These are phyloP conservation scores for Argyresthia albistria DNA, from an alignment of 2,888 invertebrate species.

Conservation along the genomic window DNA sequence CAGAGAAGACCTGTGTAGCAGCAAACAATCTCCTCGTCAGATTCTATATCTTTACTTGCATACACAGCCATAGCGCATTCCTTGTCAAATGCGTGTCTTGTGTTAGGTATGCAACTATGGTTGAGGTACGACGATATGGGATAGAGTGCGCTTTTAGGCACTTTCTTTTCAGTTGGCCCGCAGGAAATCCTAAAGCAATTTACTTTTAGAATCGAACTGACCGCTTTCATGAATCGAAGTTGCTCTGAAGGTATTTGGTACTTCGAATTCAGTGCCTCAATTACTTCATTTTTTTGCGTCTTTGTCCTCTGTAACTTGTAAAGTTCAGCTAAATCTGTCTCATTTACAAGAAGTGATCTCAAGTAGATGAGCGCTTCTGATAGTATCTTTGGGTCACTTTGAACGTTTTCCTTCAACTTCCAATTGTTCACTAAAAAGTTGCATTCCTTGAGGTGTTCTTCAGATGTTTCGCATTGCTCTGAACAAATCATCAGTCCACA, in stretches of 20 bases:
- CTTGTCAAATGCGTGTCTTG: slow-evolving; percentile 71
- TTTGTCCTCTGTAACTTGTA: slow-evolving; percentile 53
- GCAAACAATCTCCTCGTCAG: slow-evolving; percentile 75
- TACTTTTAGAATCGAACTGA: slow-evolving; percentile 72
- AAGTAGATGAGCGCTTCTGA: slow-evolving; percentile 35
- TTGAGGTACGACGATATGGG: slow-evolving; percentile 77
- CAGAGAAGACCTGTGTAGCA: slow-evolving; percentile 78
- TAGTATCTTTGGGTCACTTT: slow-evolving; percentile 18
- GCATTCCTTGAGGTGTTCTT: slow-evolving; percentile 75
- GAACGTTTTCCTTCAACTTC: slow-evolving; percentile 30
- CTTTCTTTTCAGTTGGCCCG: slow-evolving; percentile 25
- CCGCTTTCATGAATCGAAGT: slow-evolving; percentile 58
- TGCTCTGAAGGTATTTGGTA: slow-evolving; percentile 62
- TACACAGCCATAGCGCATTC: slow-evolving; percentile 70
- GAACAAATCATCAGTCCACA: slow-evolving; percentile 80
- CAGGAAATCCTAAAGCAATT: slow-evolving; percentile 76
- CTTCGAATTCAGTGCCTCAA: slow-evolving; percentile 52
- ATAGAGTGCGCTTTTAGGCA: slow-evolving; percentile 74
- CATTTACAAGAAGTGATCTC: slow-evolving; percentile 32
- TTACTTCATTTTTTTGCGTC: slow-evolving; percentile 51
- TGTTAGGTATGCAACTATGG: slow-evolving; percentile 79
- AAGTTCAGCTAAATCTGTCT: slow-evolving; percentile 54
- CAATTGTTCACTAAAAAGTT: slow-evolving; percentile 68
- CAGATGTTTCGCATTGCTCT: slow-evolving; percentile 65
- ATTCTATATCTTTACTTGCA: slow-evolving; percentile 69